Base-by-base conservation (phyloP, 2,888 invertebrate species). In the Drosophila vallismaia region DNA sequence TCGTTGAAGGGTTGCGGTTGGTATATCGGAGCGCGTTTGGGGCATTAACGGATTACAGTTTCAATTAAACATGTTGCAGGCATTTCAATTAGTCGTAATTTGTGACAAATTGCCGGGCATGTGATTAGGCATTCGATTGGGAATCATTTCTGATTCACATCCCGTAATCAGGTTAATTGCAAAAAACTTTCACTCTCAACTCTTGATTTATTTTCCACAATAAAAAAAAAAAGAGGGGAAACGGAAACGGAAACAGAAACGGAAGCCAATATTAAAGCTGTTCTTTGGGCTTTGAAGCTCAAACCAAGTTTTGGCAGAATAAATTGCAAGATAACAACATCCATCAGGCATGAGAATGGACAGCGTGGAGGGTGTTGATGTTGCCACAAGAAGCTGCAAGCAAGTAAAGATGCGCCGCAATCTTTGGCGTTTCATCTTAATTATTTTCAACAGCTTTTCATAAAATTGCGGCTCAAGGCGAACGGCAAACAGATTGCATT, bases 371-470 rank as follows among this genome's bases (percentile, higher is more conserved):
- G 19, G 19, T 19, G 19, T 19, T 19, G 19, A 19, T 19, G 19
- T 19, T 19, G 19, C 19, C 19, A 19, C 19, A 40, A 9, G 42
- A 42, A 19, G 19, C 6, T 36, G 60, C 42, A 36, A 49, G 63
- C 36, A 38, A 38, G 50, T 51, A 10, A 51, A 64, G 49, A 57
- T 57, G 57, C 44, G 56, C 49, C 53, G 60, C 69, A 70, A 70
- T 71, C 69, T 71, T 54, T 59, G 53, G 59, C 71, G 76, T 84
- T 84, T 70, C 70, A 68, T 78, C 75, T 84, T 70, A 80, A 80
- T 80, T 80, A 84, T 84, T 78, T 84, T 81, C 72, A 81, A 84
- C 75, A 80, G 74, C 84, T 80, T 80, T 76, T 71, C 68, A 68
- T 62, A 64, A 71, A 59, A 68, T 54, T 68, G 62, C 69, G 58